phyloP scores from a whole-genome alignment of 2,113 vertebrate species.

The Polypterus bichir region DNA sequence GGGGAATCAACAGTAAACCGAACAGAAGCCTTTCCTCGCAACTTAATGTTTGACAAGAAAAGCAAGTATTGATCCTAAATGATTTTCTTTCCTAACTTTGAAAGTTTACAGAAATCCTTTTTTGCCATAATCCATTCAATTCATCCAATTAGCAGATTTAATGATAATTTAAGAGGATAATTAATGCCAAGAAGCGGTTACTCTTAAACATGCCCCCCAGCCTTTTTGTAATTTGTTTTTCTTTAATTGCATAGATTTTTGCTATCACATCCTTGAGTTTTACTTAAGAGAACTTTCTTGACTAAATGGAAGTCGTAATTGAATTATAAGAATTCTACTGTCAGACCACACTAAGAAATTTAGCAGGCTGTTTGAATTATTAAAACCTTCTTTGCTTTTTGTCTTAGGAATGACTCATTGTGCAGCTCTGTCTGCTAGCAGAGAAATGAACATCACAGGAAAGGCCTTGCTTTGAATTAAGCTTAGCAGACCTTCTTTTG shows the following conservation, averaged over 20 bases:
- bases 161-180: conserved; percentile 5
- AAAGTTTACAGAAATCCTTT: not conserved
- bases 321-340: not conserved
- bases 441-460: too few species aligned
- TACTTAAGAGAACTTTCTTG: conserved; percentile 4
- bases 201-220: not conserved
- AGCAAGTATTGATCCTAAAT: too few species aligned
- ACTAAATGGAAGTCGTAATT: not conserved
- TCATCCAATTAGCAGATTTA: not conserved
- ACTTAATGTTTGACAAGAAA: too few species aligned
- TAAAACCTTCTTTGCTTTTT: too few species aligned
- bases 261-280: conserved; percentile 1
- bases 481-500: too few species aligned
- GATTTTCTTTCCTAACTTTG: conserved; percentile 2
- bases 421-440: too few species aligned
- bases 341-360: too few species aligned
- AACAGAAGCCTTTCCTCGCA: too few species aligned
- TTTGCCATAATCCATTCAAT: conserved; percentile 4
- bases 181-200: not conserved
- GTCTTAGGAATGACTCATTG: too few species aligned
- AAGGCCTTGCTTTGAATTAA: too few species aligned
- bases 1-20: too few species aligned
- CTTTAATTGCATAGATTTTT: not conserved
- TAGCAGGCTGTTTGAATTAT: too few species aligned
- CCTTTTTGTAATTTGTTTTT: not conserved